phyloP scores from a whole-genome alignment of 2,797 vertebrate species.

The Lacerta agilis region DNA sequence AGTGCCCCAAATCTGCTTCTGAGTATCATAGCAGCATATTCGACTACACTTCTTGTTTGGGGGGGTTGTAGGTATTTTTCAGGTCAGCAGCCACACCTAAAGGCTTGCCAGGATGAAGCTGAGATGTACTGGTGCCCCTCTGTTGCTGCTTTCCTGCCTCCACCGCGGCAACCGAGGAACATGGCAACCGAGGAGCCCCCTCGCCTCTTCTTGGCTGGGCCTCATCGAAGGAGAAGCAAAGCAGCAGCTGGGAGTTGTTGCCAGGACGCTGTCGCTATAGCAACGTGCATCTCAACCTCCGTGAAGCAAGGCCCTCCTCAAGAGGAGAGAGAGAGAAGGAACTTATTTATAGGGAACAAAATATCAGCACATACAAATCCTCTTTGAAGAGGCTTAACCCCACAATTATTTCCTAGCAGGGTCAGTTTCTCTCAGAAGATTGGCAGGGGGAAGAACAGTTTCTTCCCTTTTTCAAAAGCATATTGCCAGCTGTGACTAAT shows the following conservation, averaged over 20 bases:
- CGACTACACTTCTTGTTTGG: neutral
- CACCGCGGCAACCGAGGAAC: neutral
- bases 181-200: neutral
- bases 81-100: neutral
- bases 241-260: slow-evolving; percentile 71
- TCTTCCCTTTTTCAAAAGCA: neutral
- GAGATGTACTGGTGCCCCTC: neutral
- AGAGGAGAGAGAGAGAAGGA: neutral
- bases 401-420: rapidly evolving
- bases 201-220: neutral
- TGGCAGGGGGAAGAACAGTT: neutral
- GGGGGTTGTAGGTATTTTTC: neutral
- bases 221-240: slow-evolving; percentile 41
- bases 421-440: neutral
- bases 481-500: neutral
- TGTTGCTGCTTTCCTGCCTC: neutral
- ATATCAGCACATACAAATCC: neutral
- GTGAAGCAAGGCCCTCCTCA: neutral
- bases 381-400: neutral
- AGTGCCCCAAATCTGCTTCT: slow-evolving; percentile 46
- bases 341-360: slow-evolving; percentile 42
- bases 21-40: slow-evolving; percentile 37
- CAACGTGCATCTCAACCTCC: slow-evolving; percentile 59
- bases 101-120: neutral
- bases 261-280: slow-evolving; percentile 81